phyloP scores from a whole-genome alignment of 2,797 vertebrate genomes.

The Capromys pilorides region DNA sequence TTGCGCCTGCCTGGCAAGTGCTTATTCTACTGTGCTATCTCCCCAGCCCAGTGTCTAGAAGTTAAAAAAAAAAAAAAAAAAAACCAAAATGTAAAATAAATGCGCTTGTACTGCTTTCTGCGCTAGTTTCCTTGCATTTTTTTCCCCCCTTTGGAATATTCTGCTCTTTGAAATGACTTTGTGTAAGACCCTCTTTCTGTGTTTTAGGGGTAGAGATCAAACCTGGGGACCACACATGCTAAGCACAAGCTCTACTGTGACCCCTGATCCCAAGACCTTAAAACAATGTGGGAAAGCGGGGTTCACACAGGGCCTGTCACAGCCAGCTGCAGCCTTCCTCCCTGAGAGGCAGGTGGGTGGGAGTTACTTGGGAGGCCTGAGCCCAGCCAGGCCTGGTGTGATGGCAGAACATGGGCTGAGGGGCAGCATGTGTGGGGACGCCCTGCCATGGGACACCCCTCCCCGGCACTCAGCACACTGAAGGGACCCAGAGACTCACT shows the following conservation, averaged over 20 bases:
- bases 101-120: background rate
- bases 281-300: background rate
- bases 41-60: background rate
- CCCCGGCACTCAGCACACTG: background rate
- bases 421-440: background rate
- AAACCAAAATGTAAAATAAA: background rate
- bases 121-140: background rate
- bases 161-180: background rate
- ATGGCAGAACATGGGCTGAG: background rate
- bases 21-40: no score
- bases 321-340: background rate
- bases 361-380: background rate
- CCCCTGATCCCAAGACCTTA: background rate
- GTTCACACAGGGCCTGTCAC: background rate
- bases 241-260: background rate
- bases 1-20: no score
- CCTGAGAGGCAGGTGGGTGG: background rate
- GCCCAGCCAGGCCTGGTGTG: background rate
- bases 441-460: background rate
- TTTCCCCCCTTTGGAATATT: background rate
- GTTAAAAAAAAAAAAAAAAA: background rate
- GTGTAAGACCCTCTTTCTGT: background rate
- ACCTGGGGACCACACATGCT: background rate
- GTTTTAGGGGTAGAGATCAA: background rate
- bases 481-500: background rate